These are phyloP conservation scores for Simalia tracyae DNA, from an alignment of 2,797 vertebrate species.

Conservation along the genomic window DNA sequence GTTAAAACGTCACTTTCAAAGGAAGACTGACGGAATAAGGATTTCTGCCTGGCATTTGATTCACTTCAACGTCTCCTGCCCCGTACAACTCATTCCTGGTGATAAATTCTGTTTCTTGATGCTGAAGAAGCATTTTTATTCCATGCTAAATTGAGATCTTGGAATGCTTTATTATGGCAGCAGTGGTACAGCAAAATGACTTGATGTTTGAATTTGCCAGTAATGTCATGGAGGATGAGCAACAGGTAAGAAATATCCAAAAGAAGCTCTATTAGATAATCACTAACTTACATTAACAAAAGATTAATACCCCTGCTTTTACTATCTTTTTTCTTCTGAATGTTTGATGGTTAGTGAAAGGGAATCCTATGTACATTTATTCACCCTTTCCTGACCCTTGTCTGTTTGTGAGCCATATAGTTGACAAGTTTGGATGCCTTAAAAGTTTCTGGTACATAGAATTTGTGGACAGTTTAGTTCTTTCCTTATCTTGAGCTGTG, in stretches of 20 bases:
- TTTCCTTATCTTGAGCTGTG: background rate
- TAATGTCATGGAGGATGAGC: conserved; percentile 86
- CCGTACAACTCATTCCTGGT: conserved; percentile 15
- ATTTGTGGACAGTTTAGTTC: background rate
- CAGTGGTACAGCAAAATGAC: conserved; percentile 90
- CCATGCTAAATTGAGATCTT: conserved; percentile 74
- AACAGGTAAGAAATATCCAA: conserved; percentile 80
- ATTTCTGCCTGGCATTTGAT: conserved; percentile 11
- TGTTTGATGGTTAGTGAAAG: background rate
- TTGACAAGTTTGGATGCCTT: conserved; percentile 10
- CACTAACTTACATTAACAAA: conserved; percentile 13
- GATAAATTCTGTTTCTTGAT: background rate
- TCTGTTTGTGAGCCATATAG: conserved; percentile 1
- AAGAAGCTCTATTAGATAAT: conserved; percentile 14
- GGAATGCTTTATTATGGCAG: conserved; percentile 80
- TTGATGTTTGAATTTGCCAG: conserved; percentile 93
- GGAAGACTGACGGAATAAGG: conserved; percentile 45
- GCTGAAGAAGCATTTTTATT: conserved; percentile 46
- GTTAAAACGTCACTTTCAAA: conserved; percentile 44
- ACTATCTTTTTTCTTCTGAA: background rate
- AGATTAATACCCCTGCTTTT: background rate
- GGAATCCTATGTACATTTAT: background rate
- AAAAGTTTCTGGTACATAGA: background rate
- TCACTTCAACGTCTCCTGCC: conserved; percentile 37
- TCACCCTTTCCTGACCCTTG: conserved; percentile 39